A percentile compares a stretch with the other conserved stretches of the same genome.
Evolutionary conservation across 1,140 invertebrate species (phyloP).

Genomic region (Pararge aegeria): DNA sequence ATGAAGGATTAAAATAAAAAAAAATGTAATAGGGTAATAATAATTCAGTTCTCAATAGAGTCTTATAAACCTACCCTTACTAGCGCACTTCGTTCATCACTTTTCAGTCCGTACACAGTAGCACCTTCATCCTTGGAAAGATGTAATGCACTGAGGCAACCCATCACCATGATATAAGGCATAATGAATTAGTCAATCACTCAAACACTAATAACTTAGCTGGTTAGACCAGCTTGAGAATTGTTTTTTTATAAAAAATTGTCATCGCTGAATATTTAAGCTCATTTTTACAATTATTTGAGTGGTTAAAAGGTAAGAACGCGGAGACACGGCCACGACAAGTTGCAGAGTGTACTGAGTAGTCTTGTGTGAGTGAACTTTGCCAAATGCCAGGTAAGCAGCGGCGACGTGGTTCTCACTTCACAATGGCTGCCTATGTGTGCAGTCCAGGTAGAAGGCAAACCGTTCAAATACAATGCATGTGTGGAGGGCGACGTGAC

Average conservation of each 20-base stretch:
- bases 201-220: slow-evolving; percentile 5
- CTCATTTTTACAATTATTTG: neutral
- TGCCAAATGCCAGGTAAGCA: slow-evolving; percentile 45
- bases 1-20: no score
- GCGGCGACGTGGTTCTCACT: slow-evolving; percentile 31
- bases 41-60: neutral
- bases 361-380: slow-evolving; percentile 63
- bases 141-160: slow-evolving; percentile 59
- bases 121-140: slow-evolving; percentile 68
- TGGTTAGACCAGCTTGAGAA: slow-evolving; percentile 10
- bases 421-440: slow-evolving; percentile 46
- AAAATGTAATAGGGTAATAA: no score
- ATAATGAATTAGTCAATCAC: slow-evolving; percentile 35
- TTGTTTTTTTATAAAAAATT: neutral
- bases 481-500: slow-evolving; percentile 43
- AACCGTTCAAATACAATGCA: slow-evolving; percentile 8
- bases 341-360: slow-evolving; percentile 33
- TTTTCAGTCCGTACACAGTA: slow-evolving; percentile 69
- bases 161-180: slow-evolving; percentile 76
- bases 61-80: slow-evolving; percentile 50
- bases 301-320: slow-evolving; percentile 19
- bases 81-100: slow-evolving; percentile 61
- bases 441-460: slow-evolving; percentile 21
- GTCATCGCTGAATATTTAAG: neutral
- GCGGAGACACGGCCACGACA: slow-evolving; percentile 40